Conservation (phyloP, 2,797 vertebrate genomes). For the Acestrorhynchus altus region DNA sequence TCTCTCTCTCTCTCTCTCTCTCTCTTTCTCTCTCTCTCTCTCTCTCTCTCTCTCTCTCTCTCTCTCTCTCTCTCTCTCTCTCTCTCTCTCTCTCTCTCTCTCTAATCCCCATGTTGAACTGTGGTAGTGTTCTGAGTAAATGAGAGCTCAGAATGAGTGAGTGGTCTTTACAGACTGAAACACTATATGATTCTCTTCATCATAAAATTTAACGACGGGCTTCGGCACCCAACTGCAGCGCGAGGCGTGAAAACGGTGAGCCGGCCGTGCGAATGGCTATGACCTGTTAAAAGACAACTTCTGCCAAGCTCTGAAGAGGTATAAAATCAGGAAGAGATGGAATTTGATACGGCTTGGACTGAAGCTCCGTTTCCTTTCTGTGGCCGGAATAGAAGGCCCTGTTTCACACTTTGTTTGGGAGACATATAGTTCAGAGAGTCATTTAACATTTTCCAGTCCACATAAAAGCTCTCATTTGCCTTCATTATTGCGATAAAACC, state of each 20-base stretch:
- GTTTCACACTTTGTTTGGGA: not conserved
- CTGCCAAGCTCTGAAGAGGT: not conserved
- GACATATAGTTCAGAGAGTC: constrained; percentile 1
- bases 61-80: not conserved
- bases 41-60: not conserved
- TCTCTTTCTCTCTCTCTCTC: not conserved
- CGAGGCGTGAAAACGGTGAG: constrained; percentile 10
- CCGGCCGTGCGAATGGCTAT: not conserved
- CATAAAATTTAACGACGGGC: constrained; percentile 40
- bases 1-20: too few species aligned
- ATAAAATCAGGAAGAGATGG: constrained; percentile 18
- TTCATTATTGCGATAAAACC: constrained; percentile 10
- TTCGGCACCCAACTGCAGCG: not conserved
- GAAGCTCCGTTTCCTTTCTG: not conserved
- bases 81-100: not conserved
- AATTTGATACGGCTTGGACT: not conserved
- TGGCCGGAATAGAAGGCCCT: constrained; percentile 1
- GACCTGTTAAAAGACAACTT: not conserved
- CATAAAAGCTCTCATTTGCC: not conserved
- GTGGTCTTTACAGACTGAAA: constrained; percentile 43
- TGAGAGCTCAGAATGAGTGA: not conserved
- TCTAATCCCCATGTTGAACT: not conserved
- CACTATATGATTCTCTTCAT: constrained; percentile 39
- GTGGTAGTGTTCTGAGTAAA: not conserved
- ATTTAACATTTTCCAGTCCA: not conserved